Base-by-base conservation (phyloP, 2,113 vertebrate genomes). In the Falcunculus frontatus region DNA sequence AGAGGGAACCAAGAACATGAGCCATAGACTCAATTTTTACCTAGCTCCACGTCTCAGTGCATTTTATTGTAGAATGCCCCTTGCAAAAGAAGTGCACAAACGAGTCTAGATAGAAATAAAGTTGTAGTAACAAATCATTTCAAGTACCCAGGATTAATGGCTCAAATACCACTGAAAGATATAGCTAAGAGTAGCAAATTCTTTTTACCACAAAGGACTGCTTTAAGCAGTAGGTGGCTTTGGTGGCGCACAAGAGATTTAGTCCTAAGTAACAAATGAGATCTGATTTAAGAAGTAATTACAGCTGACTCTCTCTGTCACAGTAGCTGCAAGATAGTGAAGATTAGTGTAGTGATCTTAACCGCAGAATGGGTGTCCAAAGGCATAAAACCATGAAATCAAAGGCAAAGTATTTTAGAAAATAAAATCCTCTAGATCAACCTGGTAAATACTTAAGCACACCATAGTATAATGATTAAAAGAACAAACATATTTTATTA, bases 251-350 rank as follows among this genome's bases (percentile, higher is more conserved):
- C 78, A 63, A 74, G 75, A 94, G 85, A 81, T 93, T 95, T 93
- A 86, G 68, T 32, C 8, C 27, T 95, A 94, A 96, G 67, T 91
- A 86, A 84, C 39, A 95, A 95, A 94, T 5, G 15, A 90, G 90
- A 81, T 90, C 79, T 96, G 78, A 70, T 94, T 94, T 94, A 96
- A 94, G 85, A 91, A 90, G 75, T 90, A 96, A 90, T 91, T 96
- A 93, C 68, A 88, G 63, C 39, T 86, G 72, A 84, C 64, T 96
- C 75, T 46, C 57, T 93, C 64, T 94, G 91, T 89, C 63, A 77
- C 77, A 69, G 67, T 87, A 79, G 37, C 62, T 74, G 60, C 64
- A 68, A 81, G 84, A 95, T 44, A 86, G 56, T 63, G 68, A 94
- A 73, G 75, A 94, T 85, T 85, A 95, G 69, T 77, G n/a, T 53